These are phyloP conservation scores for Oostethus manadensis DNA, from an alignment of 2,113 vertebrate species.

Conservation along the genomic window DNA sequence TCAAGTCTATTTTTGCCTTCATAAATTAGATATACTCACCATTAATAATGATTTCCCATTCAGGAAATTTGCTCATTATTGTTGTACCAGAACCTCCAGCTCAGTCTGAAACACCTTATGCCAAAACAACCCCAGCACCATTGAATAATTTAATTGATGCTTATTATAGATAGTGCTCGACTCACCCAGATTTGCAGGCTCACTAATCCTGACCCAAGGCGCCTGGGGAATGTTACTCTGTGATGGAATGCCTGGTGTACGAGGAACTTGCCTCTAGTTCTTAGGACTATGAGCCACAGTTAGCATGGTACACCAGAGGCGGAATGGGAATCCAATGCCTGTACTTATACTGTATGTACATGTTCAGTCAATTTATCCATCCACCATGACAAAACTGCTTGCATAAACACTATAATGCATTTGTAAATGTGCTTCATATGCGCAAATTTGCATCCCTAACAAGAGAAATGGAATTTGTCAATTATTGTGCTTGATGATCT, in stretches of 20 bases:
- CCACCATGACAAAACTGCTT: neutral
- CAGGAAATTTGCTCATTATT: slow-evolving; percentile 36
- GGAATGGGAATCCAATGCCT: slow-evolving; percentile 20
- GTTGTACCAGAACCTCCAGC: slow-evolving; percentile 40
- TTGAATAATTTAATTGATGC: slow-evolving; percentile 67
- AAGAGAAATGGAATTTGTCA: slow-evolving; percentile 54
- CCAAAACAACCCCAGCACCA: slow-evolving; percentile 61
- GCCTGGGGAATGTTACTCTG: slow-evolving; percentile 36
- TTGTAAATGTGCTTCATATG: neutral
- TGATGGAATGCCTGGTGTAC: slow-evolving; percentile 38
- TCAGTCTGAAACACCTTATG: slow-evolving; percentile 47
- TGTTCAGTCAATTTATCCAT: neutral
- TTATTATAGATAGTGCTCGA: slow-evolving; percentile 64
- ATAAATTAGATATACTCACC: slow-evolving; percentile 4
- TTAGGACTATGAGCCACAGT: slow-evolving; percentile 35
- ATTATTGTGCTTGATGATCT: slow-evolving; percentile 64
- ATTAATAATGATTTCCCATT: slow-evolving; percentile 11
- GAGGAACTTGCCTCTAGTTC: slow-evolving; percentile 16
- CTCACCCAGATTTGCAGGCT: slow-evolving; percentile 51
- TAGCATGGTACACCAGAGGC: slow-evolving; percentile 34
- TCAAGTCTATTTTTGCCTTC: slow-evolving; percentile 20
- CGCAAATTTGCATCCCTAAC: neutral
- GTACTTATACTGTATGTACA: neutral
- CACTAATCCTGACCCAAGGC: slow-evolving; percentile 52
- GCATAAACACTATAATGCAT: neutral